These are phyloP conservation scores for Agrilus mali DNA, from an alignment of 2,888 invertebrate genomes.

Conservation along the genomic window DNA sequence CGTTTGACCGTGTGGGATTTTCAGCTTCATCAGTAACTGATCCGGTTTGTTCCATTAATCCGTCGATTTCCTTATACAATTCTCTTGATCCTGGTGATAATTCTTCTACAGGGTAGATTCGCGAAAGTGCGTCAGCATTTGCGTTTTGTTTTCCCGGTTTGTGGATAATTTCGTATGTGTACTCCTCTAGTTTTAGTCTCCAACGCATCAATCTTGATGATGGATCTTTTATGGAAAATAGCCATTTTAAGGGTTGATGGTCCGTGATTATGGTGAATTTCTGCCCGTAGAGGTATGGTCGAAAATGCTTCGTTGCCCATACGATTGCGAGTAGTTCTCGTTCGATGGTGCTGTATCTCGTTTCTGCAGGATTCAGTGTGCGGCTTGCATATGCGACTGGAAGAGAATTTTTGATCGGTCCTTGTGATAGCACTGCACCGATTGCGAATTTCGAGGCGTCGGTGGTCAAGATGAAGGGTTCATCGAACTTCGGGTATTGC, in stretches of 20 bases:
- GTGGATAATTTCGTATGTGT: too few species aligned
- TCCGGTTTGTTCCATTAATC: too few species aligned
- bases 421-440: slow-evolving; percentile 15
- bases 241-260: slow-evolving; percentile 35
- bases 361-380: slow-evolving; percentile 16
- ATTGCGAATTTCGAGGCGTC: slow-evolving; percentile 18
- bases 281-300: slow-evolving; percentile 28
- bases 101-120: too few species aligned
- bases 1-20: too few species aligned
- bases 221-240: slow-evolving; percentile 26
- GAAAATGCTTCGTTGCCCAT: slow-evolving; percentile 27
- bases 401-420: slow-evolving; percentile 11
- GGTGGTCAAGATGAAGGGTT: slow-evolving; percentile 17
- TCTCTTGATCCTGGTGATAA: too few species aligned
- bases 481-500: slow-evolving; percentile 10
- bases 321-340: slow-evolving; percentile 18
- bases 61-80: too few species aligned
- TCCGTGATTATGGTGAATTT: slow-evolving; percentile 29
- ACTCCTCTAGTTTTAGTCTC: slow-evolving; percentile 8
- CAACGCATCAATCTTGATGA: slow-evolving; percentile 29
- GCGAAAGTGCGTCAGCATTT: too few species aligned
- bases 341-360: slow-evolving; percentile 17
- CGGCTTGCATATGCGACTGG: slow-evolving; percentile 19
- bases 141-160: too few species aligned
- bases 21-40: too few species aligned